Base-by-base conservation (phyloP, 1,140 invertebrate genomes). In the Stegodyphus dumicola region DNA sequence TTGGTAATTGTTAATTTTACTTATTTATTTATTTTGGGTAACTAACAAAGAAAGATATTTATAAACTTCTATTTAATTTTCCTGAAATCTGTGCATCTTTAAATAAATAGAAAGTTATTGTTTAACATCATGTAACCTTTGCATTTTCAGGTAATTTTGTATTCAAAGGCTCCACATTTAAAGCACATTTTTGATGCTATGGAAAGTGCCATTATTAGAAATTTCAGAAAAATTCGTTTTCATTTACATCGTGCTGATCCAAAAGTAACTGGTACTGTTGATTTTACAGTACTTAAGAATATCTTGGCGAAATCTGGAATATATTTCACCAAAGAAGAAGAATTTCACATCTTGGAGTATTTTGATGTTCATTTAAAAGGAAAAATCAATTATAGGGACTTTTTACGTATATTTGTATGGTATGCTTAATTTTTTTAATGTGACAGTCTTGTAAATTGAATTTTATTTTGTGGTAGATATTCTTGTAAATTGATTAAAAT, bases 341-440 rank as follows among this genome's bases (percentile, higher is more conserved):
- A 83, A 67, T 83, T 83, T 54, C 71, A 75, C 10, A 18, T 83
- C 5, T n/a, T 83, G 9, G 80, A 83, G 54, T 83, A 83, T 51
- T 83, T 83, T 83, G 80, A 83, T 48, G 18, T 56, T 15, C 49
- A 67, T 67, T 51, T 83, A 3, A 15, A 13, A 18, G 71, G 80
- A n/a, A 75, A 66, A 66, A 83, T 83, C 49, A 83, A 83, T 6
- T 83, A 83, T 15, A 49, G 80, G 13, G 80, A 83, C 9, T 83
- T 83, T 53, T 83, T 83, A 10, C 70, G 60, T 10, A 67, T 83
- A 65, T 83, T 83, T 75, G 80, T 83, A 17, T 83, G 80, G 80
- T 83, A 66, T 83, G 80, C 80, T 18, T 83, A 56, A 81, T 33
- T 33, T 33, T 33, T 33, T 33, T n/a, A n/a, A 33, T 33, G 33